Percentiles rank a stretch among this genome's conserved stretches.
These are phyloP conservation scores for Pollenia labialis DNA, from an alignment of 2,888 invertebrate species.

Conservation along the genomic window DNA sequence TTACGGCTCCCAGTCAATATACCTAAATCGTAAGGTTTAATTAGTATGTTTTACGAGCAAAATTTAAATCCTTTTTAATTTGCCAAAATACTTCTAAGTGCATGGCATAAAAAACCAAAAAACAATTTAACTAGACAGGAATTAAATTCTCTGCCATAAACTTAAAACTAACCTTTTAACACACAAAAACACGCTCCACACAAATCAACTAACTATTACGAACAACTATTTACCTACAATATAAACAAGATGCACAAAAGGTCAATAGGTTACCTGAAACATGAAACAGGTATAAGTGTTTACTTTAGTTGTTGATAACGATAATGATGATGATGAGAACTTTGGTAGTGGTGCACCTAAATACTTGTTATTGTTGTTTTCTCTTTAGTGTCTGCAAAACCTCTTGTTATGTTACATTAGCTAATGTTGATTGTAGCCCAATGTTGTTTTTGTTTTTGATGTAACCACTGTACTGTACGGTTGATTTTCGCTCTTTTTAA, in stretches of 20 bases:
- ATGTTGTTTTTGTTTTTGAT: conserved; percentile 26
- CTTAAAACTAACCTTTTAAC: conserved; percentile 40
- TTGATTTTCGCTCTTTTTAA: neutral
- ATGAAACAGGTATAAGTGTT: conserved; percentile 39
- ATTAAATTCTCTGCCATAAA: conserved; percentile 18
- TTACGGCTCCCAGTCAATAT: no score
- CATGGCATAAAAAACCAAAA: neutral
- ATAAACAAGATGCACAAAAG: conserved; percentile 46
- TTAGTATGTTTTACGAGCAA: no score
- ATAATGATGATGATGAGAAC: neutral
- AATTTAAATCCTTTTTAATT: neutral
- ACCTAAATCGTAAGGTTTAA: no score
- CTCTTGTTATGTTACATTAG: conserved; percentile 10
- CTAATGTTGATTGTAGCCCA: conserved; percentile 41
- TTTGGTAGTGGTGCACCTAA: neutral
- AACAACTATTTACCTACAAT: neutral
- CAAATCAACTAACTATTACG: conserved; percentile 2
- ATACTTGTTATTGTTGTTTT: conserved; percentile 4
- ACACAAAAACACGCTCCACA: conserved; percentile 37
- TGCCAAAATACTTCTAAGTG: neutral
- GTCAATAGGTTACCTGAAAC: conserved; percentile 56
- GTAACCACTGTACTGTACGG: neutral
- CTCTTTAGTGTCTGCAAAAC: neutral
- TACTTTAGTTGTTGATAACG: conserved; percentile 14
- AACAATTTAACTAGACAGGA: conserved; percentile 18